These are phyloP conservation scores for Drosophila robusta DNA, from an alignment of 2,888 invertebrate species.

Conservation along the genomic window DNA sequence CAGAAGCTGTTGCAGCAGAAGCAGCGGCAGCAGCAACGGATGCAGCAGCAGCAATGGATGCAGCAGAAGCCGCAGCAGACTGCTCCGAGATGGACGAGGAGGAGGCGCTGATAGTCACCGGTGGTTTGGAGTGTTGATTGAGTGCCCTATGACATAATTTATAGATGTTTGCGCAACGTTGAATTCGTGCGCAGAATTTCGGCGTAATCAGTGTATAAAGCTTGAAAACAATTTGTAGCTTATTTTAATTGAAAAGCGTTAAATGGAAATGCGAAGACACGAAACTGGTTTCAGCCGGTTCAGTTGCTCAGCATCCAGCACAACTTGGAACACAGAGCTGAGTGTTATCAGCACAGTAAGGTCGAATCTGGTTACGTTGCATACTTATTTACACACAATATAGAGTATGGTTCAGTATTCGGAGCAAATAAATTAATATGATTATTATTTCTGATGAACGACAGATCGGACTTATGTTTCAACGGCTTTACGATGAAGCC, in stretches of 20 bases:
- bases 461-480: slow-evolving; percentile 28
- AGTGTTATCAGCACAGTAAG: slow-evolving; percentile 75
- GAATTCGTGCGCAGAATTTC: slow-evolving; percentile 25
- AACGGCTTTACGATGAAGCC: slow-evolving; percentile 16
- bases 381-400: slow-evolving; percentile 39
- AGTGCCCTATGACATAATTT: slow-evolving; percentile 28
- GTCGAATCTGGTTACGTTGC: slow-evolving; percentile 64
- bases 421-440: slow-evolving; percentile 52
- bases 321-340: slow-evolving; percentile 61
- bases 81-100: neutral
- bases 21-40: neutral
- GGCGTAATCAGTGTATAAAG: slow-evolving; percentile 48
- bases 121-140: slow-evolving; percentile 34
- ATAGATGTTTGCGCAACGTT: slow-evolving; percentile 11
- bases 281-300: slow-evolving; percentile 56
- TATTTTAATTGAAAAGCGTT: slow-evolving; percentile 56
- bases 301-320: slow-evolving; percentile 23
- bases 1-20: neutral
- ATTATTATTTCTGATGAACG: slow-evolving; percentile 56
- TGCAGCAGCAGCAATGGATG: neutral
- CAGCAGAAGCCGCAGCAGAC: neutral
- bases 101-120: neutral
- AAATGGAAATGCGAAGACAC: slow-evolving; percentile 28
- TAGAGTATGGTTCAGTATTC: slow-evolving; percentile 65
- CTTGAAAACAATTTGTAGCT: slow-evolving; percentile 53